Conservation (phyloP, 2,113 vertebrate species). For the Rousettus leschenaultii region DNA sequence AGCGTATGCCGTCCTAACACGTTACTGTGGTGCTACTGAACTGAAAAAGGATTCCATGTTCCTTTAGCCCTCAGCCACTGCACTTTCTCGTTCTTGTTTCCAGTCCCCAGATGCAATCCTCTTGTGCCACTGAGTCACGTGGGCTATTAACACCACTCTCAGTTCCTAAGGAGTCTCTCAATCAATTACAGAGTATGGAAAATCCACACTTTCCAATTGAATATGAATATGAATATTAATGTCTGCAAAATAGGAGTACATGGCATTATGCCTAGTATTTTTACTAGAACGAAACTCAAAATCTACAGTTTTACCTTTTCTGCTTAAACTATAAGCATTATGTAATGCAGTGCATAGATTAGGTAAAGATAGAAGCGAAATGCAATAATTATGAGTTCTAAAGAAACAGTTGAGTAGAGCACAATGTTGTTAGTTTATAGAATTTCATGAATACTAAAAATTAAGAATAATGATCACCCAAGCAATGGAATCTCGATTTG, state of each 20-base stretch:
- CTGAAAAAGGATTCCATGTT: not conserved
- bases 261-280: not conserved
- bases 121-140: not conserved
- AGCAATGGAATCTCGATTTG: not conserved
- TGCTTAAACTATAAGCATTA: not conserved
- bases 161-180: not conserved
- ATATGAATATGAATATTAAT: not conserved
- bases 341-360: not conserved
- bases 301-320: not conserved
- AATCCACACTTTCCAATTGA: not conserved
- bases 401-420: not conserved
- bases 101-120: not conserved
- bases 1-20: accelerated
- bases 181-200: not conserved
- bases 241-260: not conserved
- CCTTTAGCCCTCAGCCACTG: not conserved
- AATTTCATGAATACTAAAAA: not conserved
- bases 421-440: not conserved
- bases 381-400: not conserved
- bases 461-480: not conserved
- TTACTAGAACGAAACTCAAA: conserved; percentile 12
- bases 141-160: not conserved
- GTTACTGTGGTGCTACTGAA: not conserved
- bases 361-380: not conserved
- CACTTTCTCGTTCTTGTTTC: not conserved